phyloP scores from a whole-genome alignment of 2,797 vertebrate species.

The Etheostoma perlongum region DNA sequence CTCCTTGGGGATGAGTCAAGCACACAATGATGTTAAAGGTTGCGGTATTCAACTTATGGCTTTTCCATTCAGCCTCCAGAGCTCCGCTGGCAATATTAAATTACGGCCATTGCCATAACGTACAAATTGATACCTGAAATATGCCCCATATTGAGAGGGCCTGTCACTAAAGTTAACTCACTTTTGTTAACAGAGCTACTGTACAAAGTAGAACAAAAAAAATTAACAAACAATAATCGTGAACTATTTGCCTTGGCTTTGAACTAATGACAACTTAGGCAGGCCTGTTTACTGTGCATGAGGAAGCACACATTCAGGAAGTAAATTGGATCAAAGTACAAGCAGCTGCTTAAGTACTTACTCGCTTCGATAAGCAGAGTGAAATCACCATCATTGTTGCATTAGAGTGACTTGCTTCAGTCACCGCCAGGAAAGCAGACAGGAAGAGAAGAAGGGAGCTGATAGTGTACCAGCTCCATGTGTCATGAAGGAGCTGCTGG shows the following conservation, averaged over 20 bases:
- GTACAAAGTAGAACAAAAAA: constrained; percentile 53
- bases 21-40: constrained; percentile 86
- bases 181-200: constrained; percentile 63
- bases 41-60: constrained; percentile 80
- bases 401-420: constrained; percentile 84
- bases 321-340: constrained; percentile 86
- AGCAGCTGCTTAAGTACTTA: constrained; percentile 88
- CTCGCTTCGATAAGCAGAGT: constrained; percentile 85
- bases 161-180: constrained; percentile 64
- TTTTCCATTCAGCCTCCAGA: constrained; percentile 75
- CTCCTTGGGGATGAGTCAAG: constrained; percentile 85
- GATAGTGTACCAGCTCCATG: constrained; percentile 85
- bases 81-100: constrained; percentile 74
- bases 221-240: constrained; percentile 82
- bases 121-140: constrained; percentile 75
- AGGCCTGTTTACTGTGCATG: constrained; percentile 85
- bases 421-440: constrained; percentile 84
- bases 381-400: constrained; percentile 86
- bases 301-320: constrained; percentile 87
- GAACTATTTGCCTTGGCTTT: constrained; percentile 81
- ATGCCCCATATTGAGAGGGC: constrained; percentile 50
- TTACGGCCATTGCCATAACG: constrained; percentile 64
- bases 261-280: constrained; percentile 80
- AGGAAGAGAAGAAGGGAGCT: constrained; percentile 85
- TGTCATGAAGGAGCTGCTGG: constrained; percentile 87